Base-by-base conservation (phyloP, 2,888 invertebrate genomes). In the Furcula furcula region DNA sequence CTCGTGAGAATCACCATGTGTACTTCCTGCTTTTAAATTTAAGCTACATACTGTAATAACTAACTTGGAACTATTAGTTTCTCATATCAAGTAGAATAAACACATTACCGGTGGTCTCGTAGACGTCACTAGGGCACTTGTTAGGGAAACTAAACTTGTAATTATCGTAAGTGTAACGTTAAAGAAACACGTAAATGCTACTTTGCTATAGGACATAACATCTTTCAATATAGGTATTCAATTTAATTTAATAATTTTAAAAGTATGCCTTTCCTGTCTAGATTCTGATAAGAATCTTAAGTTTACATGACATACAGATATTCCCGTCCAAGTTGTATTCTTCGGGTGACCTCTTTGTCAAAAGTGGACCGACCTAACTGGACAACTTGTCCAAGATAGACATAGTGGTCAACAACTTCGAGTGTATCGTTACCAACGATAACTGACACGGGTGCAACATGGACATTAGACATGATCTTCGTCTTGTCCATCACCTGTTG, bases 91-190 rank as follows among this genome's bases (percentile, higher is more conserved):
- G 29, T 37, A 27, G 27, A 31, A 38, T 38, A 42, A 38, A 42
- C 42, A 48, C 41, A 53, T 53, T 56, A 45, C n/a, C n/a, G 28
- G 32, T 37, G 52, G n/a, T 35, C 40, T 30, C 44, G 44, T 41
- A 36, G 50, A 51, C 43, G 52, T 34, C 41, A 49, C 42, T 52
- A 52, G 42, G 35, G 44, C 43, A 45, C 55, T 64, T 55, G 60
- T 62, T 60, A 58, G 48, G 45, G 48, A 51, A 56, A 51, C 58
- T 54, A 57, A 58, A 60, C 63, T 40, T 53, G 46, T 60, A 47
- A 64, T 64, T 62, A 64, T 51, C 35, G 40, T 54, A 47, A 50
- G 41, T 30, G 56, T 56, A 58, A 14, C 32, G 63, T 46, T 36
- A 34, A 50, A 48, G 56, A 6, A 36, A 46, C 9, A 40, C n/a